Base-by-base conservation (phyloP, 2,888 invertebrate genomes). In the Druceiella hillmani region DNA sequence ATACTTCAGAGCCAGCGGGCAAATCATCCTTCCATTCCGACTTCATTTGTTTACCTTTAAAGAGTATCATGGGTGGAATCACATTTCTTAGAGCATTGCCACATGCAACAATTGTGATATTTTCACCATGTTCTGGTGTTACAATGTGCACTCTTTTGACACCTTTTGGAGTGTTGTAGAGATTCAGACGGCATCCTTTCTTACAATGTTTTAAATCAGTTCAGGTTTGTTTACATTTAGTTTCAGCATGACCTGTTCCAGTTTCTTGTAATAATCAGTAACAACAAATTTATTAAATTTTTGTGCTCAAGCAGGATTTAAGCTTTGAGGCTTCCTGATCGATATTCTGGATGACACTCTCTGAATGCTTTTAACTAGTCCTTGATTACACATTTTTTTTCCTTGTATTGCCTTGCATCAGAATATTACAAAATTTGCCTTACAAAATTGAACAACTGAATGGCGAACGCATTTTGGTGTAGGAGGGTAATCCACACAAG, bases 91-190 rank as follows among this genome's bases (percentile, higher is more conserved):
- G 9, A 6, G 54, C 55, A 50, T 52, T 58, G 9, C 45, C 55
- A 46, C 56, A 57, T 7, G 41, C 46, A 5, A 54, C 55, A 13
- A 55, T 43, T 20, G 55, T 54, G 3, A 56, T 52, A 42, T 55
- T 57, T 51, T 57, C 53, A 12, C 41, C 57, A 44, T 60, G 57
- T 37, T 60, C 56, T 16, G 38, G 40, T 3, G 52, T 50, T 4
- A 51, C 34, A 4, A 55, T 27, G 33, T 56, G 54, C 9, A 56
- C 52, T 22, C 52, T 45, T 45, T 51, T 53, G 9, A 47, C 34
- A 5, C 54, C 56, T 46, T 52, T 54, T 47, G 45, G 24, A 4
- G 53, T 51, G 7, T 56, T 41, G 33, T 58, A 56, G 2, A 57
- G 16, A 3, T 48, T 54, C 5, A 58, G 36, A 2, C 50, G 31